These are phyloP conservation scores for Octodonta nipae DNA, from an alignment of 2,888 invertebrate genomes.

Conservation along the genomic window DNA sequence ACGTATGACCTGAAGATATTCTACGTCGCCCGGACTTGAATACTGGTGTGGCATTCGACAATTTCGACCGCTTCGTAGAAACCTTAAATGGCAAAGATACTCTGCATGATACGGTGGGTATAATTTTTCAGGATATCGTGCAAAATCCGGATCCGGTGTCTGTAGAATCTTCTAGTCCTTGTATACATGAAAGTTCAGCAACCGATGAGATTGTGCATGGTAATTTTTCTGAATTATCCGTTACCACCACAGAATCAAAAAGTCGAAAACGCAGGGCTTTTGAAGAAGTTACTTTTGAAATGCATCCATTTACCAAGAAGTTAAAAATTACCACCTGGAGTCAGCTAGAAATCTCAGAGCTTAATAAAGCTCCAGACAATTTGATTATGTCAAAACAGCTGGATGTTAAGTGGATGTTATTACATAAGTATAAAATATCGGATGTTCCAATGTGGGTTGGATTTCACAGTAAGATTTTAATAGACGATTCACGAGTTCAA, in stretches of 20 bases:
- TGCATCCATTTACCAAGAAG: slow-evolving; percentile 10
- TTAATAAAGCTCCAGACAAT: slow-evolving; percentile 12
- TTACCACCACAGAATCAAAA: not conserved
- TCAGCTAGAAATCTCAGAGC: slow-evolving; percentile 9
- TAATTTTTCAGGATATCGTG: slow-evolving; percentile 19
- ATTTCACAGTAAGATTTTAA: slow-evolving; percentile 19
- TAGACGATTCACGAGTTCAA: slow-evolving; percentile 18
- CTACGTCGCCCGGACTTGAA: slow-evolving; percentile 13
- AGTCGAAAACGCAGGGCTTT: slow-evolving; percentile 5
- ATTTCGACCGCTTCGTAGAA: slow-evolving; percentile 19
- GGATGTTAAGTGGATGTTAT: slow-evolving; percentile 11
- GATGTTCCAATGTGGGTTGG: slow-evolving; percentile 16
- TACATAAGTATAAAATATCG: slow-evolving; percentile 7
- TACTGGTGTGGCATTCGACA: slow-evolving; percentile 10
- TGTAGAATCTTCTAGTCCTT: not conserved
- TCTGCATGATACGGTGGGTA: slow-evolving; percentile 26
- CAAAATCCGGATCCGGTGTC: slow-evolving; percentile 2
- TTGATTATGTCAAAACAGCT: slow-evolving; percentile 24
- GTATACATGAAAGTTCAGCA: slow-evolving; percentile 5
- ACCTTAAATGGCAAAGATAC: slow-evolving; percentile 16
- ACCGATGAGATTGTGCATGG: not conserved
- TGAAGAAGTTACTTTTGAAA: slow-evolving; percentile 5
- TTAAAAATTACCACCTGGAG: slow-evolving; percentile 9
- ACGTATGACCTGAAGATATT: slow-evolving; percentile 23
- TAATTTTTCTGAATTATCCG: slow-evolving; percentile 2